Conservation (phyloP, 2,113 vertebrate species). For the Cyprinodon brontotheroides region DNA sequence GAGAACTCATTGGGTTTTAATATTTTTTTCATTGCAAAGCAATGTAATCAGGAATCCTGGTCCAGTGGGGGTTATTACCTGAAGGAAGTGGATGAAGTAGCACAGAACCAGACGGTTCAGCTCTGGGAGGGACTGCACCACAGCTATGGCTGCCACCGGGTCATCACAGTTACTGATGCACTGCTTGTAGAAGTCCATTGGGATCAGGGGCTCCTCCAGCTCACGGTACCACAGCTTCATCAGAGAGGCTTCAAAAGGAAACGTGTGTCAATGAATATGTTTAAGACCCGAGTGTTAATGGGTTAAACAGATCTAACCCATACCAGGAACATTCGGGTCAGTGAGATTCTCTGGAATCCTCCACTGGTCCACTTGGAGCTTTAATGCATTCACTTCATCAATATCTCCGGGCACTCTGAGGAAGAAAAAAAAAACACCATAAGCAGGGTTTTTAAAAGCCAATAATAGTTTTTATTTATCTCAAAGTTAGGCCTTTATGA, state of each 20-base stretch:
- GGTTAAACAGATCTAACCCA: not conserved
- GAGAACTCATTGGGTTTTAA: too few species aligned
- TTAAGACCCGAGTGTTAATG: not conserved
- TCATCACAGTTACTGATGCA: constrained; percentile 89
- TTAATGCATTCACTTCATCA: constrained; percentile 90
- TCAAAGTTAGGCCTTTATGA: not conserved
- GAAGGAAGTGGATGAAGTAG: constrained; percentile 92
- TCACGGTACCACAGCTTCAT: constrained; percentile 93
- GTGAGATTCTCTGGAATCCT: constrained; percentile 87
- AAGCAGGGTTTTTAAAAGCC: not conserved
- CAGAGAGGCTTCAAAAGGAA: constrained; percentile 81
- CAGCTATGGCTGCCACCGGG: constrained; percentile 84
- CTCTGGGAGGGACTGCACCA: constrained; percentile 87
- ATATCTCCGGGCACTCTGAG: constrained; percentile 90
- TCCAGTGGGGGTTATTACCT: constrained; percentile 74
- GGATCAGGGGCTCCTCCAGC: constrained; percentile 90
- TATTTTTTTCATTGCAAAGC: too few species aligned
- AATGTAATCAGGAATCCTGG: not conserved
- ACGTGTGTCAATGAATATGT: not conserved
- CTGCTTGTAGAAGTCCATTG: constrained; percentile 88
- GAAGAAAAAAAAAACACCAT: constrained; percentile 2
- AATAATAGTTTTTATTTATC: not conserved
- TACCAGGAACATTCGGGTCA: constrained; percentile 90
- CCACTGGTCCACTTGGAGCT: constrained; percentile 93
- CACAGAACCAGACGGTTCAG: constrained; percentile 89